Percentiles rank a stretch among this genome's conserved stretches.
Conservation (phyloP, 2,888 invertebrate genomes). For the Celastrina argiolus region DNA sequence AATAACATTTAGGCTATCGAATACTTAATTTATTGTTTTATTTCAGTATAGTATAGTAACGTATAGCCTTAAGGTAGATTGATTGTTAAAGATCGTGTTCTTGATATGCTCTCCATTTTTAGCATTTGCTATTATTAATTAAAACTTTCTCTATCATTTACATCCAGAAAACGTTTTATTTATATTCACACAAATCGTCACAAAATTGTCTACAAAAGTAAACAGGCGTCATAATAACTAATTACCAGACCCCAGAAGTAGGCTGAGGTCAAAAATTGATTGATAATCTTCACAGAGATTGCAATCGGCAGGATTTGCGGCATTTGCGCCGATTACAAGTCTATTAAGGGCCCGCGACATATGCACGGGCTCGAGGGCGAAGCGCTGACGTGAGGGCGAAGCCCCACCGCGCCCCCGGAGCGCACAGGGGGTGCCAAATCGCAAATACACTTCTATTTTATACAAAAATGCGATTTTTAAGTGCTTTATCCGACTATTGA, state of each 20-base stretch:
- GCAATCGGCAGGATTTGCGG: slow-evolving; percentile 58
- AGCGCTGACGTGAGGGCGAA: slow-evolving; percentile 31
- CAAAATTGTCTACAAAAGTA: background rate
- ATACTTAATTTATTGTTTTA: too few relatives aligned
- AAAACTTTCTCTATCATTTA: too few relatives aligned
- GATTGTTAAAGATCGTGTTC: too few relatives aligned
- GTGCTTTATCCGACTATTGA: slow-evolving; percentile 19
- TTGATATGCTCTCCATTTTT: too few relatives aligned
- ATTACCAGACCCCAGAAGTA: background rate
- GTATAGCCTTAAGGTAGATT: too few relatives aligned
- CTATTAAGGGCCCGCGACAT: slow-evolving; percentile 61
- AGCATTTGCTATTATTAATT: too few relatives aligned
- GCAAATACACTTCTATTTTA: slow-evolving; percentile 37
- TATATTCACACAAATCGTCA: too few relatives aligned
- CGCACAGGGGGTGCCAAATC: slow-evolving; percentile 39
- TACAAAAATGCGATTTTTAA: slow-evolving; percentile 30
- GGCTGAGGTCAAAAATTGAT: slow-evolving; percentile 16
- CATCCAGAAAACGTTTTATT: too few relatives aligned
- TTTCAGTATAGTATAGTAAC: too few relatives aligned
- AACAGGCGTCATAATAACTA: background rate
- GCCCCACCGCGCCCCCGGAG: slow-evolving; percentile 47
- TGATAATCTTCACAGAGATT: slow-evolving; percentile 41
- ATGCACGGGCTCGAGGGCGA: slow-evolving; percentile 50
- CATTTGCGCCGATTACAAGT: slow-evolving; percentile 63
- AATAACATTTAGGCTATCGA: too few relatives aligned